These are phyloP conservation scores for Macroglossus sobrinus DNA, from an alignment of 2,113 vertebrate genomes.

Conservation along the genomic window DNA sequence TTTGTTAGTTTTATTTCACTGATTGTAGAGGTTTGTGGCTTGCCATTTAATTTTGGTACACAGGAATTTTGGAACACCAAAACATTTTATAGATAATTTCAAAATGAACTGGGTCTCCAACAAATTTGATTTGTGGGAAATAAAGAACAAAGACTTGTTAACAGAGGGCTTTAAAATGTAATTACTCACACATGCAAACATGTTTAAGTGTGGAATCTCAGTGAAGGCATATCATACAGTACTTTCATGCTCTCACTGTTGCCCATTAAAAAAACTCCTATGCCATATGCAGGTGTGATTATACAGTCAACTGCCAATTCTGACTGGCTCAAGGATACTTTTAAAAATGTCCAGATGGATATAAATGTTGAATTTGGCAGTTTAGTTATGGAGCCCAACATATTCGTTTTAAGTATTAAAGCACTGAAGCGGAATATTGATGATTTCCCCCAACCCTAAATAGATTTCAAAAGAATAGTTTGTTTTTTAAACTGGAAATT, in stretches of 20 bases:
- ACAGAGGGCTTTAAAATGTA: slow-evolving; percentile 60
- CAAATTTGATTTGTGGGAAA: slow-evolving; percentile 72
- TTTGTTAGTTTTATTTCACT: slow-evolving; percentile 40
- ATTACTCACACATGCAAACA: slow-evolving; percentile 70
- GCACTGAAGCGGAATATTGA: slow-evolving; percentile 24
- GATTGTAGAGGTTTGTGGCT: slow-evolving; percentile 57
- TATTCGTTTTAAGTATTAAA: slow-evolving; percentile 51
- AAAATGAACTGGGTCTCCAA: slow-evolving; percentile 66
- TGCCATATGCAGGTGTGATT: slow-evolving; percentile 76
- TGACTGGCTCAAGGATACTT: slow-evolving; percentile 65
- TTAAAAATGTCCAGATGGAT: slow-evolving; percentile 75
- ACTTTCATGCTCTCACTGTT: slow-evolving; percentile 61
- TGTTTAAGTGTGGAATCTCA: slow-evolving; percentile 37
- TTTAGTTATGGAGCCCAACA: slow-evolving; percentile 57
- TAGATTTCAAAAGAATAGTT: slow-evolving; percentile 51
- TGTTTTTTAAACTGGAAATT: slow-evolving; percentile 35
- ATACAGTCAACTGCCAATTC: slow-evolving; percentile 69
- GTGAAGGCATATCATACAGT: slow-evolving; percentile 42
- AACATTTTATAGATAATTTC: slow-evolving; percentile 69
- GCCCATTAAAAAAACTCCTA: slow-evolving; percentile 55
- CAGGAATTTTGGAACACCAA: slow-evolving; percentile 53
- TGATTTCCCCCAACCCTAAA: not conserved
- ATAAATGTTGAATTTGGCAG: slow-evolving; percentile 71
- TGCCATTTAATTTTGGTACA: slow-evolving; percentile 54
- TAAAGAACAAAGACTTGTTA: slow-evolving; percentile 71